Evolutionary conservation across 2,113 vertebrate species (phyloP), one percentile per base, ranked within the genome.

Genomic region (Tenebrosternarchus preto): DNA sequence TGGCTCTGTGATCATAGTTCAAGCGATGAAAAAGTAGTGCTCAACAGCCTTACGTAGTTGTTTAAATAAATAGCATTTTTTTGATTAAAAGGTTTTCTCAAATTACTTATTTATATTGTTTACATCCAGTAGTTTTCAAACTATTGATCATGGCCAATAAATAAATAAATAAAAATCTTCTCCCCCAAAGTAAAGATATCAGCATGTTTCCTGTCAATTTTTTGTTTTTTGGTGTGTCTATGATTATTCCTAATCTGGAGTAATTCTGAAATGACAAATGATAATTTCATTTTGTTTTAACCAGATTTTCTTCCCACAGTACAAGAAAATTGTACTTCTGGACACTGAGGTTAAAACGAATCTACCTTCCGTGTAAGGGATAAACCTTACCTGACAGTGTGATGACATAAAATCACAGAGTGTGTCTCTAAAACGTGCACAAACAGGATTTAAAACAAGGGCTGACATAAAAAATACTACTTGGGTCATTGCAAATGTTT

Each of bases 401-500:
- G 43, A 50, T 50, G 43, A 50, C 43, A 50, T 50, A 50, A 50
- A 50, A 1, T 20, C 64, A 39, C 64, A 39, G 64, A 66, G 31
- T 39, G 12, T 71, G 55, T n/a, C 63, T 77, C 29, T 24, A 78
- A 43, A 57, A 59, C 80, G 36, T 56, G 73, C 76, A 61, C 24
- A 76, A 84, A 73, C 60, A 77, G 59, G 78, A 72, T 76, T 57
- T 72, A 59, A 71, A 61, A 46, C 36, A 71, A 33, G 25, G 22
- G 29, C 53, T 68, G 56, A 7, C n/a, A 77, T 20, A 9, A 25
- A 63, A 71, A 67, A 8, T 43, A 7, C 33, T 22, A 33, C 68
- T 80, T 68, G 82, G 61, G 53, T 60, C 53, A 8, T 59, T 77
- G 77, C 59, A 76, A 76, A 20, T 76, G 25, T 25, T 31, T 83